Evolutionary conservation across 2,888 invertebrate genomes (phyloP).

Genomic region (Leistus spinibarbis): DNA sequence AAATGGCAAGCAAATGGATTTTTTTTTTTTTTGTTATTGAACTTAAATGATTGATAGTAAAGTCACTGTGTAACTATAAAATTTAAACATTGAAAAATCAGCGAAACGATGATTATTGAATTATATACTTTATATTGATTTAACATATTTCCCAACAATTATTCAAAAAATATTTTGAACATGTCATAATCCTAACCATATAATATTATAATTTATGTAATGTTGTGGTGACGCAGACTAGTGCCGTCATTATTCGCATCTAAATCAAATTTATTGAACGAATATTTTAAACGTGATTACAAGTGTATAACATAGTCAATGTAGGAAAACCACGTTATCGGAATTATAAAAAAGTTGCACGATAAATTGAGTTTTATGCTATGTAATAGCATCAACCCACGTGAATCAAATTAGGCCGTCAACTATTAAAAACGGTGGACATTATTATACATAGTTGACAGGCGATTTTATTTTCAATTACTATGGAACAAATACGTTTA

Average conservation of each 20-base stretch:
- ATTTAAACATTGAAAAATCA: no score
- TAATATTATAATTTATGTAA: conserved; percentile 25
- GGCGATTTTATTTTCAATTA: conserved; percentile 16
- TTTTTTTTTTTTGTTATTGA: not conserved
- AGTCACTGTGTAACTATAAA: no score
- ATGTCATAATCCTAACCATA: not conserved
- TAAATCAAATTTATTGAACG: conserved; percentile 35
- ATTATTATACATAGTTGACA: conserved; percentile 9
- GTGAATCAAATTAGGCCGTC: conserved; percentile 21
- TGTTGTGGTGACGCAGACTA: conserved; percentile 24
- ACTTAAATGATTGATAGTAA: no score
- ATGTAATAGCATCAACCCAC: conserved; percentile 27
- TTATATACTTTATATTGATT: not conserved
- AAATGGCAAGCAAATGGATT: not conserved
- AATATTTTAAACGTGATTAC: conserved; percentile 32
- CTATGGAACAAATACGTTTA: no score
- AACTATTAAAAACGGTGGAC: conserved; percentile 27
- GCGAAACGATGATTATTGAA: no score
- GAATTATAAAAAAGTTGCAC: conserved; percentile 29
- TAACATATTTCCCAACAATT: not conserved
- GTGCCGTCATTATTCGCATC: conserved; percentile 26
- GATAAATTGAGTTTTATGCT: conserved; percentile 34
- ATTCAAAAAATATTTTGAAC: not conserved
- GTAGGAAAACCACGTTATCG: conserved; percentile 22
- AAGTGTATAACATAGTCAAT: conserved; percentile 18